These are phyloP conservation scores for Paradoxurus hermaphroditus DNA, from an alignment of 2,113 vertebrate species.

Conservation along the genomic window DNA sequence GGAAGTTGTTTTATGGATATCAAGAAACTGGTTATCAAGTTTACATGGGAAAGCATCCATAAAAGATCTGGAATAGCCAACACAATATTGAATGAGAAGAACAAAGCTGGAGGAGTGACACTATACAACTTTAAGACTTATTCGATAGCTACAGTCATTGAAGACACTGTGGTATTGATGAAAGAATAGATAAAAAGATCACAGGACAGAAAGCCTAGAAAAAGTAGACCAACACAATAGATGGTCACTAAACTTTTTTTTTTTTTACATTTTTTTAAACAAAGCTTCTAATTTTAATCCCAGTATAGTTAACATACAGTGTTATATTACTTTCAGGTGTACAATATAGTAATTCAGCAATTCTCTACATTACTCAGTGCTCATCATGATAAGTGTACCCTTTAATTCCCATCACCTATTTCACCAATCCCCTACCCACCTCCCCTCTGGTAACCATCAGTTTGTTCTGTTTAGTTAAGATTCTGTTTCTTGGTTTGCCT, in stretches of 20 bases:
- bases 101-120: not conserved
- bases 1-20: not conserved
- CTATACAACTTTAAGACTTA: not conserved
- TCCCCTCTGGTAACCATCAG: no score
- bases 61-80: not conserved
- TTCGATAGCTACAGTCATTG: not conserved
- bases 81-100: not conserved
- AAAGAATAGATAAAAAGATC: not conserved
- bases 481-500: no score
- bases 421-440: no score
- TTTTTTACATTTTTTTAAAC: no score
- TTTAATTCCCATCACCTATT: no score
- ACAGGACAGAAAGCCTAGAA: not conserved
- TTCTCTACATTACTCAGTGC: no score
- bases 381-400: no score
- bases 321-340: no score
- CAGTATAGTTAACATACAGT: no score
- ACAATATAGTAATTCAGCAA: no score
- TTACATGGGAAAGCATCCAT: not conserved
- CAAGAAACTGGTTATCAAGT: not conserved
- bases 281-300: no score
- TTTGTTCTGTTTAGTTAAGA: no score
- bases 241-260: not conserved
- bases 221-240: not conserved
- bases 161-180: not conserved